These are phyloP conservation scores for Sebastes kiyomatsui DNA, from an alignment of 2,797 vertebrate species.

Conservation along the genomic window DNA sequence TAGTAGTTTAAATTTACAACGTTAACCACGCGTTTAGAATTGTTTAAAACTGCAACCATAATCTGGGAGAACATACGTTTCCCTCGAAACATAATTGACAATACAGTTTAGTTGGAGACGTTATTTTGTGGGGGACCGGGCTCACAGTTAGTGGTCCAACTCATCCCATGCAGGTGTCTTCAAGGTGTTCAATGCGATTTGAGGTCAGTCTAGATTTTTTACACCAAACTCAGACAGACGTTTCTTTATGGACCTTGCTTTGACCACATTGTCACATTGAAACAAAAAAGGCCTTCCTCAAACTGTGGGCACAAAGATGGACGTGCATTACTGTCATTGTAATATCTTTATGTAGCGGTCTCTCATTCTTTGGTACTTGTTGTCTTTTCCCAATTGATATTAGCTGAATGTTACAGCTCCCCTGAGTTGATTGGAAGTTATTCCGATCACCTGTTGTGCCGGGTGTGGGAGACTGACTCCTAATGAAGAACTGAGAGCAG, in stretches of 20 bases:
- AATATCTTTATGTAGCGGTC: neutral
- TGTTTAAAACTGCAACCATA: too few species aligned
- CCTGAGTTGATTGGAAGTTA: neutral
- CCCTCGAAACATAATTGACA: too few species aligned
- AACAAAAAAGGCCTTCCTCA: too few species aligned
- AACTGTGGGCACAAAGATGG: neutral
- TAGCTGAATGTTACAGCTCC: neutral
- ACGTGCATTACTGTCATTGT: neutral
- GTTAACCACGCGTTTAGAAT: too few species aligned
- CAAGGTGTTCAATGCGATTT: slow-evolving; percentile 18
- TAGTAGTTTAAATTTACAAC: too few species aligned
- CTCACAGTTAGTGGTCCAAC: neutral
- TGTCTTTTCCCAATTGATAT: neutral
- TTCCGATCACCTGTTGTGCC: neutral
- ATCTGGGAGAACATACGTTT: too few species aligned
- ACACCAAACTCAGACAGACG: neutral
- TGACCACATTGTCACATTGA: neutral
- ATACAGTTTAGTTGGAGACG: too few species aligned
- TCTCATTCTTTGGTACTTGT: neutral
- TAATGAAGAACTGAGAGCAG: neutral
- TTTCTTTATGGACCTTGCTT: neutral
- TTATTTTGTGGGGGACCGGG: neutral
- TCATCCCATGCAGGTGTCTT: neutral
- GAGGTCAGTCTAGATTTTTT: neutral
- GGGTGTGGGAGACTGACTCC: neutral